Evolutionary conservation across 1,140 invertebrate species (phyloP).

Genomic region (Bradynema listronoti): DNA sequence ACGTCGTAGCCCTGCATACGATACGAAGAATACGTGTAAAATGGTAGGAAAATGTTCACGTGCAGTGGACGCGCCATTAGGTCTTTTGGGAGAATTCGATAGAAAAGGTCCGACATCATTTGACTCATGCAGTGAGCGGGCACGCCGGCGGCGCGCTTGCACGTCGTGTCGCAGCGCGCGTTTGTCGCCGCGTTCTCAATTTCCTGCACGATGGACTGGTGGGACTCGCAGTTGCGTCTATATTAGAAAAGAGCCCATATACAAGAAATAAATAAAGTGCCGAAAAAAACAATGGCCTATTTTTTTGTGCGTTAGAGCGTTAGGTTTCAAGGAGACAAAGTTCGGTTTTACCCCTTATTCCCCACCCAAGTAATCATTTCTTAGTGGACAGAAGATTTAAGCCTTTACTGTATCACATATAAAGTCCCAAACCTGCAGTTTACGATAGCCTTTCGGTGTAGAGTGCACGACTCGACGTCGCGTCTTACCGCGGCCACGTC

Average conservation of each 20-base stretch:
- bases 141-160: conserved; percentile 1
- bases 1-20: conserved; percentile 32
- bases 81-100: conserved; percentile 52
- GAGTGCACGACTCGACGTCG: conserved; percentile 6
- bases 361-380: no score
- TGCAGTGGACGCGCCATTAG: conserved; percentile 36
- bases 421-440: no score
- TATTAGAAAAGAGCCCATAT: background rate
- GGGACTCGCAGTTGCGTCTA: background rate
- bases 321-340: no score
- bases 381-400: no score
- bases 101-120: conserved; percentile 54
- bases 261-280: background rate
- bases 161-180: background rate
- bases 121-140: background rate
- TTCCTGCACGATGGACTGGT: background rate
- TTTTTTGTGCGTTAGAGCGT: no score
- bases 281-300: background rate
- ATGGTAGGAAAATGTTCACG: conserved; percentile 51
- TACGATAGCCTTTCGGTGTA: background rate
- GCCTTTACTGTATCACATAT: no score
- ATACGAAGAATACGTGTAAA: conserved; percentile 45
- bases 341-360: no score
- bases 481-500: conserved; percentile 9
- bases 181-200: background rate